These are phyloP conservation scores for Chirona hameri DNA, from an alignment of 2,888 invertebrate species.

Conservation along the genomic window DNA sequence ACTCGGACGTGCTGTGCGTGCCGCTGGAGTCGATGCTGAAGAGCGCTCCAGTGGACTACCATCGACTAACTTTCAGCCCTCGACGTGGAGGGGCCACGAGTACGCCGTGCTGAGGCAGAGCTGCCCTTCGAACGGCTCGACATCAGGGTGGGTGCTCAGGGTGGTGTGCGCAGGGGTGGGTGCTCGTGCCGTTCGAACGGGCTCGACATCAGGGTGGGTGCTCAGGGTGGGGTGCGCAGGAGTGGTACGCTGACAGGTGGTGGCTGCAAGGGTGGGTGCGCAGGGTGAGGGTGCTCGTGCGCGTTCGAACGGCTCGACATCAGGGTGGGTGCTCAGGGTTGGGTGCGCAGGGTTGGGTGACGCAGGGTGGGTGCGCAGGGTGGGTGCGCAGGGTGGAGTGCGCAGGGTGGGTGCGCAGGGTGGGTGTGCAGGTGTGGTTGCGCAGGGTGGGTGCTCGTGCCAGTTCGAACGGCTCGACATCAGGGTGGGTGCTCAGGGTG, in stretches of 20 bases:
- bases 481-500: not conserved
- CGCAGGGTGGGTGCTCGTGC: constrained; percentile 42
- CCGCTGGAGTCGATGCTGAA: constrained; percentile 52
- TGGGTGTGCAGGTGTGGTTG: too few relatives aligned
- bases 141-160: constrained; percentile 42
- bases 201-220: too few relatives aligned
- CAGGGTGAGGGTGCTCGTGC: too few relatives aligned
- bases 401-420: too few relatives aligned
- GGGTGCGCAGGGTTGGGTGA: too few relatives aligned
- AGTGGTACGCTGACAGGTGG: too few relatives aligned
- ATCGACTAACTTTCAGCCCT: constrained; percentile 56
- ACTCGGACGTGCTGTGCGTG: constrained; percentile 51
- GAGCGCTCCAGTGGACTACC: constrained; percentile 51
- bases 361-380: too few relatives aligned
- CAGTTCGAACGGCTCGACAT: constrained; percentile 53
- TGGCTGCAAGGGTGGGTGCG: too few relatives aligned
- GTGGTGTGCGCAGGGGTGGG: too few relatives aligned
- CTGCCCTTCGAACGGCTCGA: constrained; percentile 53
- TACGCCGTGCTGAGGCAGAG: constrained; percentile 52
- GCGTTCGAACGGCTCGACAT: constrained; percentile 52
- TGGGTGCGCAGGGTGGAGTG: too few relatives aligned
- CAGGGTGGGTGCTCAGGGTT: not conserved
- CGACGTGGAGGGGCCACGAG: constrained; percentile 55
- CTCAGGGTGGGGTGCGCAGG: too few relatives aligned
- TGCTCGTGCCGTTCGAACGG: too few relatives aligned